These are phyloP conservation scores for Zootermopsis nevadensis DNA, from an alignment of 2,888 invertebrate genomes.

Conservation along the genomic window DNA sequence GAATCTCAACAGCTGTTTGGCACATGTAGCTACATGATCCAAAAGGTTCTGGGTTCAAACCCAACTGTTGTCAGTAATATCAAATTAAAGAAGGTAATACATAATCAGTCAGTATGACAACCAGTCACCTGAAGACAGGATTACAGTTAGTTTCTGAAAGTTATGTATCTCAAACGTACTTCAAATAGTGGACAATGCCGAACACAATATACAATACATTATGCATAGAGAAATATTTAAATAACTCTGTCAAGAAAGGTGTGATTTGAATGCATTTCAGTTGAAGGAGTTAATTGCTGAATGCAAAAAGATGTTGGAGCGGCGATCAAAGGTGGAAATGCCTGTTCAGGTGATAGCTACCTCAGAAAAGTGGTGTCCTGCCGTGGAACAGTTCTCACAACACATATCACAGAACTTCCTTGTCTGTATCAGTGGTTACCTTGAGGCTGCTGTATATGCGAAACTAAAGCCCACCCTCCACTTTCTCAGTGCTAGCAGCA, in stretches of 20 bases:
- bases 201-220: too few species aligned
- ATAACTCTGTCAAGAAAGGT: conserved; percentile 58
- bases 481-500: conserved; percentile 63
- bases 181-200: too few species aligned
- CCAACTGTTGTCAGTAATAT: too few species aligned
- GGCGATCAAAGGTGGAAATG: conserved; percentile 57
- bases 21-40: too few species aligned
- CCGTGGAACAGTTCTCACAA: conserved; percentile 68
- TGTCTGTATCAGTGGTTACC: conserved; percentile 66
- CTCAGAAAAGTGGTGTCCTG: conserved; percentile 73
- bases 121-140: too few species aligned
- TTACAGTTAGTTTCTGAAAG: too few species aligned
- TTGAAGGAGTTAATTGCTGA: conserved; percentile 63
- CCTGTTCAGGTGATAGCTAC: conserved; percentile 70
- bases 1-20: too few species aligned
- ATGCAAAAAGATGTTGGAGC: conserved; percentile 64
- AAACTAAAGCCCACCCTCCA: conserved; percentile 65
- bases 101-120: too few species aligned
- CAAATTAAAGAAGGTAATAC: too few species aligned
- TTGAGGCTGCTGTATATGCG: conserved; percentile 82
- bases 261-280: conserved; percentile 56
- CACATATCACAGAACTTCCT: conserved; percentile 69
- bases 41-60: too few species aligned
- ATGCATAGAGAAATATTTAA: neutral
- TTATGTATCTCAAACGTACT: too few species aligned